phyloP scores from a whole-genome alignment of 2,797 vertebrate species.

The Carapus acus region DNA sequence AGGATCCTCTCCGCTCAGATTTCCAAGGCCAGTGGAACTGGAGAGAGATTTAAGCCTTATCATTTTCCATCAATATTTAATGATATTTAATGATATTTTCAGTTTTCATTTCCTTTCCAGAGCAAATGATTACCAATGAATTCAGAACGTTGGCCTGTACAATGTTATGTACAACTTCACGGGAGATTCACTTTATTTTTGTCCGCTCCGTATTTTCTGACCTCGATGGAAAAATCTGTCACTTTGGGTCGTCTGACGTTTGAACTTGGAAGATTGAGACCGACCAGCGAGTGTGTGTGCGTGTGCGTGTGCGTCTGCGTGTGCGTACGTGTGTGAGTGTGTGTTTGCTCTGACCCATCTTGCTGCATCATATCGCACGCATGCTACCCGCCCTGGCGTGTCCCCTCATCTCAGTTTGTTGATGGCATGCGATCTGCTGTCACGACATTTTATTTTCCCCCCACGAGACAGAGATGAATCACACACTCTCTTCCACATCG shows the following conservation, averaged over 20 bases:
- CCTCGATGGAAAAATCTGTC: constrained; percentile 34
- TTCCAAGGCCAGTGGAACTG: constrained; percentile 42
- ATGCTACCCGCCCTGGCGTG: constrained; percentile 24
- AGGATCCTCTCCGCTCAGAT: background rate
- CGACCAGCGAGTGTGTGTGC: too few relatives aligned
- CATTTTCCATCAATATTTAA: constrained; percentile 61
- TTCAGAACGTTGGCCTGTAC: constrained; percentile 35
- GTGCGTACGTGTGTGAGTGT: background rate
- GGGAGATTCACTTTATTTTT: constrained; percentile 46
- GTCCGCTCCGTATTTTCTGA: constrained; percentile 48
- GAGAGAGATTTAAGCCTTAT: constrained; percentile 68
- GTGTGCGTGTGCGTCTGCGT: constrained; percentile 8
- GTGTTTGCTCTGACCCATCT: constrained; percentile 20
- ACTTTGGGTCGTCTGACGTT: constrained; percentile 14
- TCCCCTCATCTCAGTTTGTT: constrained; percentile 23
- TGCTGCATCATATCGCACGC: constrained; percentile 38
- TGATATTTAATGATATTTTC: constrained; percentile 63
- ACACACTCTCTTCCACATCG: constrained; percentile 2
- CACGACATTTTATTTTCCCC: constrained; percentile 18
- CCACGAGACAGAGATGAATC: background rate
- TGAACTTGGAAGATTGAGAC: constrained; percentile 31
- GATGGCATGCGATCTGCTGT: constrained; percentile 48
- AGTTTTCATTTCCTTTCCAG: constrained; percentile 32
- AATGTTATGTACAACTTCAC: constrained; percentile 50
- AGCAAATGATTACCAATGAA: constrained; percentile 60